Evolutionary conservation across 2,888 invertebrate species (phyloP), one percentile per base, ranked within the genome.

Genomic region (Marasmarcha lunaedactyla): DNA sequence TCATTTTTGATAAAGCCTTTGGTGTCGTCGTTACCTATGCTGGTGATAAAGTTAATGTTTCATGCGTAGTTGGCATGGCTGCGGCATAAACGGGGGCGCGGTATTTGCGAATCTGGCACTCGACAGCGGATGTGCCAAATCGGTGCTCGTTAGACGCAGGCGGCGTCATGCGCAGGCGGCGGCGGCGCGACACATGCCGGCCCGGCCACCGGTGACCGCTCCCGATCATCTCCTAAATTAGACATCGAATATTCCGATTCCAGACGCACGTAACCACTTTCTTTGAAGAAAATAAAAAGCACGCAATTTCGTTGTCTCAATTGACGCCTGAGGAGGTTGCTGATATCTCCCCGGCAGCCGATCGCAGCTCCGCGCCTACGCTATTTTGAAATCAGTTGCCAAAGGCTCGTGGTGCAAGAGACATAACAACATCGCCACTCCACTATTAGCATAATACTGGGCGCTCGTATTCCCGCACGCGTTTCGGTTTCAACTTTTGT

Each of bases 61-160:
- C 56, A 50, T 54, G 25, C 11, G 11, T 30, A 48, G 55, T 63
- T 64, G 47, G 58, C 55, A 54, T 52, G 55, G 4, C 49, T 50
- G 52, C 49, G 51, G 52, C 51, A 51, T 57, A 64, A 64, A 63
- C 61, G 59, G 61, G 59, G 11, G 30, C 30, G 30, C 30, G 60
- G 69, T 81, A 81, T 79, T 79, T 79, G 72, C 68, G 65, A 70
- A 58, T 50, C 49, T 66, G 71, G 66, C 74, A 66, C 59, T 63
- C 66, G 63, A 54, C 61, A 57, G 72, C 81, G 79, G 81, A 81
- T 81, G 79, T 81, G 81, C 81, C 81, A 81, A 83, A 81, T 78
- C 63, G 62, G 73, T 76, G 58, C 67, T 69, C 67, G 69, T 64
- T 68, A 70, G 74, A 72, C 72, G 55, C 51, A 45, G 36, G 25